A percentile compares a stretch with the other conserved stretches of the same genome.
phyloP scores from a whole-genome alignment of 2,888 invertebrate genomes.

The Catocala nupta region DNA sequence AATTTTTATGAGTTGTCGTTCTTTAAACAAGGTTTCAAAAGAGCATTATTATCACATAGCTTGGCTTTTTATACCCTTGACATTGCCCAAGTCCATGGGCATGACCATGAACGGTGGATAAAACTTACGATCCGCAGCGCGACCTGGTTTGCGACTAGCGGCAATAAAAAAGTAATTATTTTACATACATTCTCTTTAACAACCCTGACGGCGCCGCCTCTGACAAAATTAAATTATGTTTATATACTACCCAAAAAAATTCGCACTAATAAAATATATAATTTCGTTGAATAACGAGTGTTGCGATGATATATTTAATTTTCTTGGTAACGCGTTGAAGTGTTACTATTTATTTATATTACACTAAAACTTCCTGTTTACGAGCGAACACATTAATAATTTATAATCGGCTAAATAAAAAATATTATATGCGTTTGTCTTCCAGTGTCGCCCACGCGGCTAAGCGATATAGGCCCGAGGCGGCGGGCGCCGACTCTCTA shows the following conservation, averaged over 20 bases:
- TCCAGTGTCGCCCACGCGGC: neutral
- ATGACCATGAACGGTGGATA: too few relatives aligned
- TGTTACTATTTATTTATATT: constrained; percentile 6
- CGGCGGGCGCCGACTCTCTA: neutral
- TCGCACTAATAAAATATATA: neutral
- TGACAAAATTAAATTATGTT: constrained; percentile 9
- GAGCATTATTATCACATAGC: too few relatives aligned
- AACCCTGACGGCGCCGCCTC: neutral
- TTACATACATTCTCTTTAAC: neutral
- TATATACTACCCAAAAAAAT: neutral
- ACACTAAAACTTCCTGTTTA: constrained; percentile 13
- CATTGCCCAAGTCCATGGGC: too few relatives aligned
- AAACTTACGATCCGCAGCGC: too few relatives aligned
- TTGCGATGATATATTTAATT: constrained; percentile 11
- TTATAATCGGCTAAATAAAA: constrained; percentile 8
- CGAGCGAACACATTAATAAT: constrained; percentile 1
- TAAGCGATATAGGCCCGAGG: too few relatives aligned
- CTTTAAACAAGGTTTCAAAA: too few relatives aligned
- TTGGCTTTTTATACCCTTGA: too few relatives aligned
- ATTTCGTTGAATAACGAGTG: neutral
- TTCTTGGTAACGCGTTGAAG: constrained; percentile 6
- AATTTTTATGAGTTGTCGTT: too few relatives aligned
- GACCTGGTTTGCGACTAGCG: too few relatives aligned
- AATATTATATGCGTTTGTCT: neutral
- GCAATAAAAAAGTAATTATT: neutral